These are phyloP conservation scores for Troides oblongomaculatus DNA, from an alignment of 2,888 invertebrate genomes.

Conservation along the genomic window DNA sequence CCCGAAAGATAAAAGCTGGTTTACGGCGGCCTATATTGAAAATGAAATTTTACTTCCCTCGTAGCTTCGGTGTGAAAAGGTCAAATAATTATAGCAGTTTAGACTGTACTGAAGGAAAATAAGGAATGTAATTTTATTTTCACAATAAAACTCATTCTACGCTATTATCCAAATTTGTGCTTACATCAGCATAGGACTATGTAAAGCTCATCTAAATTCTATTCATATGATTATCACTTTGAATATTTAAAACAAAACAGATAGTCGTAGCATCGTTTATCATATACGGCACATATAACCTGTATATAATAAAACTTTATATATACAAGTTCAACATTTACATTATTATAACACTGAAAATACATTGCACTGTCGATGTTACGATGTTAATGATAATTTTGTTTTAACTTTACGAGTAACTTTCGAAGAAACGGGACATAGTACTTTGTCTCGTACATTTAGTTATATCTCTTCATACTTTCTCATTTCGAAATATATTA, in stretches of 20 bases:
- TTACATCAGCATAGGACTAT: neutral
- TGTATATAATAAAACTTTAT: no score
- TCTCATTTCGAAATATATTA: neutral
- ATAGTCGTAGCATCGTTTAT: no score
- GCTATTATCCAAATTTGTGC: neutral
- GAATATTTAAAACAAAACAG: no score
- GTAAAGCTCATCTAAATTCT: neutral
- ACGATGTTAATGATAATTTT: constrained; percentile 19
- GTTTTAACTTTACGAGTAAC: constrained; percentile 21
- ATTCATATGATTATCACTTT: no score
- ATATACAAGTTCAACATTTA: neutral
- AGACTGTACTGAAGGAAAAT: neutral
- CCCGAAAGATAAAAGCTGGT: neutral
- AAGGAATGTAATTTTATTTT: neutral
- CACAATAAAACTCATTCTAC: neutral
- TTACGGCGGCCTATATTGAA: neutral
- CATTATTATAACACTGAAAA: constrained; percentile 5
- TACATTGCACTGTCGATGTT: constrained; percentile 11
- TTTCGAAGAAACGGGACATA: constrained; percentile 22
- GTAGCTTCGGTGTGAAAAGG: neutral
- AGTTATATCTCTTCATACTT: constrained; percentile 21
- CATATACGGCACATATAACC: no score
- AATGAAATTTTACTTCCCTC: neutral
- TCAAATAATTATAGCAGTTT: neutral
- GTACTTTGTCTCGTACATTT: constrained; percentile 21